Evolutionary conservation across 1,140 invertebrate genomes (phyloP).

Genomic region (Caerostris darwini): DNA sequence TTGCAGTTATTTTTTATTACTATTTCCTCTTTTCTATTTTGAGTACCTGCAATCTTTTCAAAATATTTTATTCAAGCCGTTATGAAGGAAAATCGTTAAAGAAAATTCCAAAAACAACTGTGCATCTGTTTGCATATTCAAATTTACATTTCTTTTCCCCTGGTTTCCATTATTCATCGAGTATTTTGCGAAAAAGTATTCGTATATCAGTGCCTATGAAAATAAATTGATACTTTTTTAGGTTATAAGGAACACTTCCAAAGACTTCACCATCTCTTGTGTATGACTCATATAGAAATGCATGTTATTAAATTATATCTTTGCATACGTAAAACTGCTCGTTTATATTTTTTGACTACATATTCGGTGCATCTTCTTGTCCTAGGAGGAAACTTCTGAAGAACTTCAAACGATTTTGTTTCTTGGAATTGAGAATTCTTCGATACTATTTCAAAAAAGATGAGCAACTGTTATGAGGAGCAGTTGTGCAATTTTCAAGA

Average conservation of each 20-base stretch:
- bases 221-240: conserved; percentile 7
- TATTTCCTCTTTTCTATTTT: too few relatives aligned
- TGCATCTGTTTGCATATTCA: neutral
- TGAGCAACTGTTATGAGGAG: neutral
- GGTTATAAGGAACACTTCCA: neutral
- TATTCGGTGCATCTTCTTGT: neutral
- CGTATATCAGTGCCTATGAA: neutral
- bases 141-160: neutral
- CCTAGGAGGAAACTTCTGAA: neutral
- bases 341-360: neutral
- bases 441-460: neutral
- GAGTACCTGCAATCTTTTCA: too few relatives aligned
- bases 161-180: neutral
- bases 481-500: neutral
- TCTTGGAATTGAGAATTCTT: neutral
- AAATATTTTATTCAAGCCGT: too few relatives aligned
- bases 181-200: neutral
- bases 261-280: neutral
- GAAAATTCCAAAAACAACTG: neutral
- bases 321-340: neutral
- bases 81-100: too few relatives aligned
- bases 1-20: too few relatives aligned
- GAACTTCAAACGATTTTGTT: neutral
- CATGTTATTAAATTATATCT: neutral
- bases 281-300: neutral